A percentile compares a stretch with the other conserved stretches of the same genome.
Conservation (phyloP, 2,113 vertebrate species). For the Fulmarus glacialis region DNA sequence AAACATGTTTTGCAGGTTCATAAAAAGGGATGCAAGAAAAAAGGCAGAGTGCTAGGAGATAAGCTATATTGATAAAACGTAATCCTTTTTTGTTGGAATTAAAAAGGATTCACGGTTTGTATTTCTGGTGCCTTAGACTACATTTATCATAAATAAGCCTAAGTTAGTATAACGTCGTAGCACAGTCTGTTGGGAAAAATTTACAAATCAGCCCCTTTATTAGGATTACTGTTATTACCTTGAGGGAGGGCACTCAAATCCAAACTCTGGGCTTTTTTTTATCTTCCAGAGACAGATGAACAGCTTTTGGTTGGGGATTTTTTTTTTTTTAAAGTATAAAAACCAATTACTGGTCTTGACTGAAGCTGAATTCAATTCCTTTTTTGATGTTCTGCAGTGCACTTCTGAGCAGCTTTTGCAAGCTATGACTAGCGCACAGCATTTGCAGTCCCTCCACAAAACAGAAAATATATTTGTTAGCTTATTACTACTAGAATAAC, state of each 20-base stretch:
- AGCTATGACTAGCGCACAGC: constrained; percentile 2
- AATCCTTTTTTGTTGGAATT: constrained; percentile 59
- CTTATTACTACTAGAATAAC: constrained; percentile 9
- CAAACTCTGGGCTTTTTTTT: constrained; percentile 58
- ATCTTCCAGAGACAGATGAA: constrained; percentile 60
- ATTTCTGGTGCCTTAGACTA: constrained; percentile 15
- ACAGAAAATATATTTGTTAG: constrained; percentile 31
- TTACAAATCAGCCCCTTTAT: constrained; percentile 35
- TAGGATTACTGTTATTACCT: constrained; percentile 52
- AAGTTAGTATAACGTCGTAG: neutral
- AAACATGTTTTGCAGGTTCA: neutral
- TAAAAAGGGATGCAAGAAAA: neutral
- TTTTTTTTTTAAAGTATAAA: constrained; percentile 69
- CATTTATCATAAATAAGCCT: constrained; percentile 47
- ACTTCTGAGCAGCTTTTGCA: constrained; percentile 46
- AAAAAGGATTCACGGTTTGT: constrained; percentile 46
- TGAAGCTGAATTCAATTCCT: constrained; percentile 76
- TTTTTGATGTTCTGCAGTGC: constrained; percentile 60
- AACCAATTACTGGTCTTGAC: constrained; percentile 71
- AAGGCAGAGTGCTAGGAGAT: neutral
- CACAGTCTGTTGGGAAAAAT: constrained; percentile 28
- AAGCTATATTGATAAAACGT: constrained; percentile 25
- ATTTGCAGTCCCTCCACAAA: constrained; percentile 12
- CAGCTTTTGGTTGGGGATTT: constrained; percentile 49
- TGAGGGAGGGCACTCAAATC: constrained; percentile 30